phyloP scores from a whole-genome alignment of 64 coral and sea anemone species.

The Stichodactyla helianthus region DNA sequence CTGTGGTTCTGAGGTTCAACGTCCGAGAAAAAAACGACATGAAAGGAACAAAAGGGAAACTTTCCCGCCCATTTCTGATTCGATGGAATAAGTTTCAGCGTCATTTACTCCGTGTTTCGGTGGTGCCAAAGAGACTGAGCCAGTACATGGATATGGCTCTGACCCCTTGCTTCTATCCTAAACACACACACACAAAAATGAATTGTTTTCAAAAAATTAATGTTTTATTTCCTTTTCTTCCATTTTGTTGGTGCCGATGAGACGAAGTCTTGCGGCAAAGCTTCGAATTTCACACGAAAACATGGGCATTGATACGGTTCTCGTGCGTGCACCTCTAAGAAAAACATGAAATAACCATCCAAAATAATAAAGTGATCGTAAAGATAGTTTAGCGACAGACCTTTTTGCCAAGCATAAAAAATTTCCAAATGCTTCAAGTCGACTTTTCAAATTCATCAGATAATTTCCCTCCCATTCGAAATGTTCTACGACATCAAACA shows the following conservation, averaged over 20 bases:
- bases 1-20: slow-evolving; percentile 6
- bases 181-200: not conserved
- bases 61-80: not conserved
- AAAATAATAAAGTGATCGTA: not conserved
- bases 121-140: not conserved
- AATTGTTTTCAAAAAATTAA: not conserved
- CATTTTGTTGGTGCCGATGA: slow-evolving; percentile 15
- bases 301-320: not conserved
- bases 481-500: too few relatives aligned
- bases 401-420: not conserved
- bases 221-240: not conserved
- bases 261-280: slow-evolving; percentile 15
- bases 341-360: not conserved
- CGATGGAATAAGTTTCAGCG: not conserved
- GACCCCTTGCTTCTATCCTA: not conserved
- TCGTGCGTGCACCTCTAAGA: not conserved
- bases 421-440: not conserved
- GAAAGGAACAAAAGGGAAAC: not conserved
- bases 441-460: too few relatives aligned
- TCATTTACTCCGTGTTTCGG: not conserved
- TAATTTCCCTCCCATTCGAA: too few relatives aligned
- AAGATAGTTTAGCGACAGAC: not conserved
- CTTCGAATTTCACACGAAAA: not conserved
- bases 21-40: not conserved
- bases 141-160: slow-evolving; percentile 7